Base-by-base conservation (phyloP, 2,797 vertebrate species). In the Rachycentron canadum region DNA sequence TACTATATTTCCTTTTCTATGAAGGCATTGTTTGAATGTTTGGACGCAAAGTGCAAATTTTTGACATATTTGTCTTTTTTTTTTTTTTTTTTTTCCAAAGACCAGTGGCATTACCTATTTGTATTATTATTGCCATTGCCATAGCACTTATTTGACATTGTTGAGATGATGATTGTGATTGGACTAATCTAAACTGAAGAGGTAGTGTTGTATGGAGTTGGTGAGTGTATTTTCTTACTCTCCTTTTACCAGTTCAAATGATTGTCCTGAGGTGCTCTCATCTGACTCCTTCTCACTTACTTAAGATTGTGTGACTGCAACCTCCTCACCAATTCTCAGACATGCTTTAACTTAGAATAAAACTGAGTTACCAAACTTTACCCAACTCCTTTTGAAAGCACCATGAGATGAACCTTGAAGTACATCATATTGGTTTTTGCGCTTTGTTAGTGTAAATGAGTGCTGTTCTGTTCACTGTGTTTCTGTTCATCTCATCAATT, bases 251-350 rank as follows among this genome's bases (percentile, higher is more conserved):
- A 81, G 47, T 82, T 83, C 40, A 70, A 75, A 85, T 59, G 78
- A 81, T 75, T 74, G 76, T 89, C 78, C 76, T 68, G 74, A 86
- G 86, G 86, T 87, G 76, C 78, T 87, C 66, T 85, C 73, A 60
- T 83, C 79, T 64, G 81, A 67, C 66, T 70, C 43, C 52, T 59
- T 78, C 32, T 63, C 47, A 21, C 67, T 36, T 40, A 41, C 28
- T 30, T 58, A n/a, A 38, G 45, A 83, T 52, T 60, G 56, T 75
- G 65, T 82, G 65, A 53, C 60, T 75, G 76, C 76, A 58, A 41
- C 69, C 69, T 68, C 43, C 30, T 36, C 45, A 9, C 30, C 6
- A 21, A 78, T 75, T 70, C 84, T 79, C 74, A 61, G 66, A 75
- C 66, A 69, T 68, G 69, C 86, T 90, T 89, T 84, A 81, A 79